Base-by-base conservation (phyloP, 2,888 invertebrate genomes). In the Rhabditoides inermis region DNA sequence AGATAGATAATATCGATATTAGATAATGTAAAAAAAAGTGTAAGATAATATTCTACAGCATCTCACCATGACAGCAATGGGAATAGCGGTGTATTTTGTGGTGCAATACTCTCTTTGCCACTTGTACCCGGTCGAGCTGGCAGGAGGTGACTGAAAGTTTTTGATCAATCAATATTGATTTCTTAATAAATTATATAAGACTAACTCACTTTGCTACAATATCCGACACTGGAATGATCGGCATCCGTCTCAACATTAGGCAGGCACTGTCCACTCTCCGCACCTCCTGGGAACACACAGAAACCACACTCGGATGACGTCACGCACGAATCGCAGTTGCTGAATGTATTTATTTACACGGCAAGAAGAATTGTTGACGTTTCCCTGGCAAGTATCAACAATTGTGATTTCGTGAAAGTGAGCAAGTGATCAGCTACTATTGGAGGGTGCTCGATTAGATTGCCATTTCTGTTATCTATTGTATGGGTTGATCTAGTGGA, bases 321-420 rank as follows among this genome's bases (percentile, higher is more conserved):
- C 20, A 79, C 78, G 63, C 82, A 82, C 2, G 60, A 60, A 49
- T 78, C 76, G 68, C 82, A 82, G 42, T 71, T 73, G 22, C 63
- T 65, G 51, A 28, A 61, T 4, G 2, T n/a, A 6, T 44, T 47
- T 20, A 30, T 36, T 27, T 6, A 36, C 26, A 30, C 18, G 10
- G 25, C 42, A 49, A 4, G 44, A 25, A 36, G 28, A 32, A 2
- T n/a, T 20, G 25, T 32, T 3, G 18, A 15, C 22, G 3, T 45
- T 45, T 28, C 1, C 20, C n/a, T n/a, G 20, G 1, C 20, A 7
- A 10, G 10, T 20, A 18, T 39, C 10, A 1, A 20, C n/a, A 2
- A 12, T 39, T 10, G 18, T 10, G 22, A n/a, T 39, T 10, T 18
- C 20, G 18, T 12, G 40, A 1, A 39, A 20, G 1, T 20, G 15